Evolutionary conservation across 2,113 vertebrate genomes (phyloP).

Genomic region (Semnornis frantzii): DNA sequence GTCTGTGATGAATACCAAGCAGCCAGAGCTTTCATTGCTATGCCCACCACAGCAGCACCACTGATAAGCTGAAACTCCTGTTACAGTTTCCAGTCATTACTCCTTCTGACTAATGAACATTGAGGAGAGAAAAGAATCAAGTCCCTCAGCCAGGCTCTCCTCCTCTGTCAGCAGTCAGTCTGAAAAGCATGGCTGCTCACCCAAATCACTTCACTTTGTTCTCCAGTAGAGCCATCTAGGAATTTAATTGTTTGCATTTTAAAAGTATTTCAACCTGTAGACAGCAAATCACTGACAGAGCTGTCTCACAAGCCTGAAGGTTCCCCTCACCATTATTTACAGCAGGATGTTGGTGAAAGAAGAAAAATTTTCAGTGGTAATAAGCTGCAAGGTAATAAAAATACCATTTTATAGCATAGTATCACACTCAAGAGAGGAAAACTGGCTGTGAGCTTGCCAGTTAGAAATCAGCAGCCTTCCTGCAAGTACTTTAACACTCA

Average conservation of each 20-base stretch:
- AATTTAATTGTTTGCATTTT: neutral
- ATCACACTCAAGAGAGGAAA: neutral
- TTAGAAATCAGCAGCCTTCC: neutral
- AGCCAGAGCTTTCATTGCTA: neutral
- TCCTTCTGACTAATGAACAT: neutral
- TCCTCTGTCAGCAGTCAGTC: neutral
- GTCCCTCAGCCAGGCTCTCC: neutral
- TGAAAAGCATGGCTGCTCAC: neutral
- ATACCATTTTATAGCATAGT: neutral
- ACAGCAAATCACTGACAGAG: neutral
- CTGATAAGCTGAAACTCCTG: neutral
- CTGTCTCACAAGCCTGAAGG: neutral
- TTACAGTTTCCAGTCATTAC: rapidly evolving
- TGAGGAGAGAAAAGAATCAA: neutral
- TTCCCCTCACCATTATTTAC: neutral
- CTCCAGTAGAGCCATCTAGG: neutral
- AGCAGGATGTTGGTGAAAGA: neutral
- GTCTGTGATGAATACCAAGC: rapidly evolving
- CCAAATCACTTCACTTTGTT: neutral
- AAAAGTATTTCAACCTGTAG: neutral
- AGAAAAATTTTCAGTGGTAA: neutral
- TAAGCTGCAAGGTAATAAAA: neutral
- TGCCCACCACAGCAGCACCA: neutral
- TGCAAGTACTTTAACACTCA: neutral
- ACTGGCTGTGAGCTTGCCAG: neutral